phyloP scores from a whole-genome alignment of 2,888 invertebrate genomes.

The Tolmerus cingulatus region DNA sequence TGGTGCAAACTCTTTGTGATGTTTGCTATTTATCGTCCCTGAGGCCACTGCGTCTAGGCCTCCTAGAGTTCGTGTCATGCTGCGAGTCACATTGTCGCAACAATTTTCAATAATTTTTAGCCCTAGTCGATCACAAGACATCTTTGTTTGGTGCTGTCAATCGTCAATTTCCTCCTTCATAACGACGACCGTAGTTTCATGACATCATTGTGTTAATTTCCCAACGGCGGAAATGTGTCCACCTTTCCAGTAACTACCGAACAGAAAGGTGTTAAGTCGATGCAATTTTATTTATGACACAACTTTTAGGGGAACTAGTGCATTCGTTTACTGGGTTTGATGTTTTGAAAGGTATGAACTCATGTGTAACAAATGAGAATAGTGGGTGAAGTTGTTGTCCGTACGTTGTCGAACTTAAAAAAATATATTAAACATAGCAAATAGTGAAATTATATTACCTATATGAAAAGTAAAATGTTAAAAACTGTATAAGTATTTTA shows the following conservation, averaged over 20 bases:
- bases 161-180: conserved; percentile 12
- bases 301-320: conserved; percentile 45
- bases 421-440: no score
- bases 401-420: no score
- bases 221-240: conserved; percentile 22
- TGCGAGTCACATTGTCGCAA: conserved; percentile 48
- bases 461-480: no score
- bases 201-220: conserved; percentile 24
- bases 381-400: not conserved
- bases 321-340: not conserved
- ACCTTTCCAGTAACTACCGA: not conserved
- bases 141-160: conserved; percentile 30
- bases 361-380: conserved; percentile 8
- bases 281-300: conserved; percentile 48
- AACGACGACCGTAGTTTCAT: conserved; percentile 3
- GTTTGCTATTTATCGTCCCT: conserved; percentile 17
- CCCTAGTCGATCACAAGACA: conserved; percentile 45
- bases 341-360: conserved; percentile 40
- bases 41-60: conserved; percentile 11
- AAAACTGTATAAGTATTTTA: no score
- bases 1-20: conserved; percentile 12
- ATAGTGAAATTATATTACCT: no score
- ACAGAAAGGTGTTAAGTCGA: conserved; percentile 46
- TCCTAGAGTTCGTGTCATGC: conserved; percentile 46
- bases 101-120: conserved; percentile 49